Evolutionary conservation across 2,113 vertebrate species (phyloP), one percentile per base, ranked within the genome.

Genomic region (Tapirus terrestris): DNA sequence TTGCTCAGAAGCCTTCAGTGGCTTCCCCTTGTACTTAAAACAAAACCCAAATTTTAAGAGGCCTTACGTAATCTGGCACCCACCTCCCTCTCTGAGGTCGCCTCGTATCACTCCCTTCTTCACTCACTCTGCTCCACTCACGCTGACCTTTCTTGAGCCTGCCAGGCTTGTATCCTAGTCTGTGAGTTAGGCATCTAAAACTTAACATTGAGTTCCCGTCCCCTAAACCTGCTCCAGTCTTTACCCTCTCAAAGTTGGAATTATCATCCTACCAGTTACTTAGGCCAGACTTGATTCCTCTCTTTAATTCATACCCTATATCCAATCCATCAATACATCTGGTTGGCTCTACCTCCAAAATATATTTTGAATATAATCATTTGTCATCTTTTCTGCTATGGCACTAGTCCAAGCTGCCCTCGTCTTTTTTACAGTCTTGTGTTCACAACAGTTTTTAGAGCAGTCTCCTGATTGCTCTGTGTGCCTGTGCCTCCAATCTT

Each of bases 21-120:
- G 25, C 72, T 91, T 97, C 31, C 58, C 39, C 27, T 89, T 72
- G 20, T 60, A 56, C 45, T 92, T 94, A 79, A 83, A 45, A 43
- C 68, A 80, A 86, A 96, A 96, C 60, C 36, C 33, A 81, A 43
- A 16, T 53, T 53, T 53, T 53, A 53, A 13, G 14, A 53, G 14
- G 51, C 51, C 51, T 17, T 53, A 13, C 4, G 3, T 53, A 13
- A 53, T 53, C 51, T 53, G 51, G 6, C 73, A 60, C 6, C 9
- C 27, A 3, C 18, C 43, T 31, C 16, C 25, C 5, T 83, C 48
- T 91, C 70, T 87, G 67, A 82, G 51, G 27, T 83, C 23, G 7
- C 56, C 23, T 94, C 6, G 0, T 56, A 23, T 58, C 27, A 16
- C n/a, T 93, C 43, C 43, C 9, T 72, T 60, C 53, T 95, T 90